Percentiles rank a stretch among this genome's conserved stretches.
phyloP scores from a whole-genome alignment of 2,797 vertebrate species.

The Mormyrus proboscirostris region DNA sequence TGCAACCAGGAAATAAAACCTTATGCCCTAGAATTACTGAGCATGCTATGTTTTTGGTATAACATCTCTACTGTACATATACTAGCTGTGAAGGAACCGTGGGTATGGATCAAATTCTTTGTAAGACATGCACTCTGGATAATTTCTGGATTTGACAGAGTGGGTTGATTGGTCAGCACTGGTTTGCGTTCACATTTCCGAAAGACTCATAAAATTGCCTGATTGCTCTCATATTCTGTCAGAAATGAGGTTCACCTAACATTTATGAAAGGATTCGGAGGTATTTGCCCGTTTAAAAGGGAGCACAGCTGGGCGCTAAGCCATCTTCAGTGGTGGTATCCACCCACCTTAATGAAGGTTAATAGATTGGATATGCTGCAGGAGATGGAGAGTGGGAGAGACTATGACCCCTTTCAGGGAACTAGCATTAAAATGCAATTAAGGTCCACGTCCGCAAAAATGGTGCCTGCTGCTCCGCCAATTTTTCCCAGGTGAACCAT shows the following conservation, averaged over 20 bases:
- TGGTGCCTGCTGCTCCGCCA: slow-evolving; percentile 14
- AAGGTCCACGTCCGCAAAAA: slow-evolving; percentile 25
- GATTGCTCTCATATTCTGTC: background rate
- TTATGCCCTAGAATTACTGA: slow-evolving; percentile 2
- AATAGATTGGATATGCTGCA: slow-evolving; percentile 33
- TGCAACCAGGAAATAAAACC: slow-evolving; percentile 1
- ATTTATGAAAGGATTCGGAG: slow-evolving; percentile 13
- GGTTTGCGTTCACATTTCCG: background rate
- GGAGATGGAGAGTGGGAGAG: slow-evolving; percentile 21
- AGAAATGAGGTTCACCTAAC: background rate
- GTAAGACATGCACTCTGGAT: slow-evolving; percentile 15
- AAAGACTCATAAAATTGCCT: background rate
- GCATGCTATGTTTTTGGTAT: slow-evolving; percentile 6
- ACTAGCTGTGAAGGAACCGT: background rate
- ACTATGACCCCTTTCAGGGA: slow-evolving; percentile 33
- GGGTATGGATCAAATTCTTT: background rate
- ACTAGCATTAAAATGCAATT: slow-evolving; percentile 39
- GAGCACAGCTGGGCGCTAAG: slow-evolving; percentile 23
- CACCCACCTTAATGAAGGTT: slow-evolving; percentile 37
- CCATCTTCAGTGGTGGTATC: slow-evolving; percentile 9
- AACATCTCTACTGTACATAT: background rate
- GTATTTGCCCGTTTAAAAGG: slow-evolving; percentile 15
- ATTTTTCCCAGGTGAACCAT: background rate
- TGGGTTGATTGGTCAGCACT: background rate
- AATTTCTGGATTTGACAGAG: slow-evolving; percentile 18